Evolutionary conservation across 2,113 vertebrate species (phyloP), one percentile per base, ranked within the genome.

Genomic region (Neodon shergylaensis): DNA sequence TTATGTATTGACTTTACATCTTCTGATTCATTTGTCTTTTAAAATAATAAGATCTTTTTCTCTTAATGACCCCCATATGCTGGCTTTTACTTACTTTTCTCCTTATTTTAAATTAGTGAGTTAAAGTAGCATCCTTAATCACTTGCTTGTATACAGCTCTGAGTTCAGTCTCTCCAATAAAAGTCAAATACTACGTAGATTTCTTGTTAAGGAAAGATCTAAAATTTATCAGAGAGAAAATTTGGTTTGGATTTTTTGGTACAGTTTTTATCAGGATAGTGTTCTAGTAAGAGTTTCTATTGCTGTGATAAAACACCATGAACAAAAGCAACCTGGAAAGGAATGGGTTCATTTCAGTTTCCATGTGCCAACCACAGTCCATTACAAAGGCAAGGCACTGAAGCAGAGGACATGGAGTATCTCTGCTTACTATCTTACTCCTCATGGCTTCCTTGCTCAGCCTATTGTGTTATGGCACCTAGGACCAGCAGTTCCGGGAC

Each of bases 1-100:
- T 61, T 89, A 68, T 92, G 21, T 90, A n/a, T 54, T 47, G 77
- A 44, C 14, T 91, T 92, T 58, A 36, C 81, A 88, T 91, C 21
- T 86, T 96, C 14, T 42, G 84, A 73, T 94, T 85, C 31, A 65
- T 10, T 96, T 31, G 16, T 73, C 8, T 88, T 92, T 94, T 85
- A 92, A 92, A 91, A 89, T 72, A 82, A 88, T 47, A 79, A 65
- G 74, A 54, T 79, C n/a, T 47, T 70, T 73, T 86, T 90, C 28
- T 93, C 6, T 72, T 85, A 79, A 83, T n/a, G 33, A 85, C 66
- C 72, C 83, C 44, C 52, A 49, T 58, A 77, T 39, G 36, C 68
- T 74, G n/a, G 19, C 3, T 17, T 87, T 95, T 84, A 72, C 39
- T 95, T 84, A 72, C 39, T 1, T 77, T 63, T 39, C 36, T 66